Evolutionary conservation across 2,797 vertebrate species (phyloP).

Genomic region (Lerista edwardsae): DNA sequence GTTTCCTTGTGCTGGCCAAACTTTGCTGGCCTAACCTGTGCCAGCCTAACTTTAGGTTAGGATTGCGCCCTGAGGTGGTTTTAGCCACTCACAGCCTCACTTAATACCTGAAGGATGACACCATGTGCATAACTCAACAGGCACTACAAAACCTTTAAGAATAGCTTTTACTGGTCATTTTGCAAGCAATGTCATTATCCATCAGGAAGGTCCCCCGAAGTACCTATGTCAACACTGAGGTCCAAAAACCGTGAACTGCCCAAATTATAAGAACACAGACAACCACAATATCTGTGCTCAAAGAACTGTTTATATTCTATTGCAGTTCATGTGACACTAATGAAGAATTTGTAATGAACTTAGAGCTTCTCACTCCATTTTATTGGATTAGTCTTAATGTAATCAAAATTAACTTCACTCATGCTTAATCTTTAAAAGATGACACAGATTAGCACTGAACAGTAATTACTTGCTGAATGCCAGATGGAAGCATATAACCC

Average conservation of each 20-base stretch:
- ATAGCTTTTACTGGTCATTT: not conserved
- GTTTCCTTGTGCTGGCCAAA: too few species aligned
- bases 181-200: not conserved
- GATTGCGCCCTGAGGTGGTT: too few species aligned
- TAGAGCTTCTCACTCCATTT: not conserved
- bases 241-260: not conserved
- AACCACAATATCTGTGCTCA: not conserved
- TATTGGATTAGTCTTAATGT: not conserved
- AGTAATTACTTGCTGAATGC: conserved; percentile 26
- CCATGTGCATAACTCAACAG: too few species aligned
- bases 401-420: conserved; percentile 16
- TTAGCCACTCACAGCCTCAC: too few species aligned
- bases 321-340: not conserved
- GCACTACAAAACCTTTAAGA: too few species aligned
- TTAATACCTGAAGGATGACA: too few species aligned
- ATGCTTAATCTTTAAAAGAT: conserved; percentile 11
- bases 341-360: conserved; percentile 21
- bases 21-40: too few species aligned
- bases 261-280: not conserved
- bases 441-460: not conserved
- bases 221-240: not conserved
- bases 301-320: not conserved
- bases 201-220: not conserved
- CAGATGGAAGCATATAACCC: not conserved
- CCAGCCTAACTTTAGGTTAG: too few species aligned